Conservation (phyloP, 2,797 vertebrate species). For the Crypturellus tataupa region DNA sequence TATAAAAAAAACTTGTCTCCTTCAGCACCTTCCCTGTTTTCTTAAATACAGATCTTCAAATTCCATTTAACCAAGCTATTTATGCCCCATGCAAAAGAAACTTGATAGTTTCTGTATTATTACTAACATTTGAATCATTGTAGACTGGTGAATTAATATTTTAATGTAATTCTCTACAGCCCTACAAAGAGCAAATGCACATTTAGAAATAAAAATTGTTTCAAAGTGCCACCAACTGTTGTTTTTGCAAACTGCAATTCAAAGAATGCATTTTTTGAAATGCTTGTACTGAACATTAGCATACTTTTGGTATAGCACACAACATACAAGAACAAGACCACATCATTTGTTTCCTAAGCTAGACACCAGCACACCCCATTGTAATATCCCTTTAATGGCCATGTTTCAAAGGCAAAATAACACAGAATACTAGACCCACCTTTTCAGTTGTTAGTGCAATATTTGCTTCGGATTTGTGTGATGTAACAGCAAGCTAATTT, state of each 20-base stretch:
- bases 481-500: neutral
- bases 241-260: conserved; percentile 81
- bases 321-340: neutral
- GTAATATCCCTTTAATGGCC: neutral
- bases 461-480: neutral
- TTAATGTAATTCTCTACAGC: conserved; percentile 45
- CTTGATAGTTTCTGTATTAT: neutral
- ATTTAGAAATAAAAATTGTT: conserved; percentile 74
- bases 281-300: neutral
- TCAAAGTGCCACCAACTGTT: conserved; percentile 86
- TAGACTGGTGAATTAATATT: conserved; percentile 44
- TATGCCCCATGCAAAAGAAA: neutral
- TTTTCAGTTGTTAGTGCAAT: neutral
- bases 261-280: conserved; percentile 23
- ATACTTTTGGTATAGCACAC: neutral
- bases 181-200: conserved; percentile 46
- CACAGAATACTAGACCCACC: neutral
- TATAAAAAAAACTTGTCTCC: neutral
- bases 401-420: neutral
- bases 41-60: conserved; percentile 17
- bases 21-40: conserved; percentile 4
- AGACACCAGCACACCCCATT: neutral
- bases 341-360: neutral
- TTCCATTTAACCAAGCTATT: neutral
- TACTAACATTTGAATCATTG: conserved; percentile 35